phyloP scores from a whole-genome alignment of 2,113 vertebrate species.

The Theristicus caerulescens region DNA sequence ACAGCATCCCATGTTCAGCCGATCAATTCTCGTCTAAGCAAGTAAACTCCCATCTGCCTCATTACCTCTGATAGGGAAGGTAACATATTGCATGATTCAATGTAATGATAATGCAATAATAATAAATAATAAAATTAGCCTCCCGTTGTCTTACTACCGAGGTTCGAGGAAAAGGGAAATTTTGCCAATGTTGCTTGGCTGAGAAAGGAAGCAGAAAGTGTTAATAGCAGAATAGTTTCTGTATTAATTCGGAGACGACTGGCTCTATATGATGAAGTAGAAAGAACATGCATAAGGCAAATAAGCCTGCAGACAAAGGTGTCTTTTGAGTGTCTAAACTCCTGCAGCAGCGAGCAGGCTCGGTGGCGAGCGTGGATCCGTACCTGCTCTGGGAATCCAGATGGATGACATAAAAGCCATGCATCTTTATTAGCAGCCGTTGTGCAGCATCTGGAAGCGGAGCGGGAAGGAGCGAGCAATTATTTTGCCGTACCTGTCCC shows the following conservation, averaged over 20 bases:
- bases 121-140: too few relatives aligned
- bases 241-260: neutral
- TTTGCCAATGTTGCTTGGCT: neutral
- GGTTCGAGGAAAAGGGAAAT: neutral
- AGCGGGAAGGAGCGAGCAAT: neutral
- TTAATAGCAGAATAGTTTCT: neutral
- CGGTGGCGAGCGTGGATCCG: neutral
- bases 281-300: neutral
- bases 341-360: neutral
- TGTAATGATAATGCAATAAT: too few relatives aligned
- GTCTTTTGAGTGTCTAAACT: neutral
- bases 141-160: neutral
- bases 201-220: neutral
- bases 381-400: neutral
- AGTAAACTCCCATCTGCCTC: neutral
- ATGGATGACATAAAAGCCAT: neutral
- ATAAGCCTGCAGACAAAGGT: neutral
- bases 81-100: rapidly evolving
- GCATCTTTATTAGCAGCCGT: slow-evolving; percentile 24
- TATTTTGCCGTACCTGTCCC: neutral
- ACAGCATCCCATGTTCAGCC: neutral
- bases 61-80: rapidly evolving
- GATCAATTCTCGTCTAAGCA: neutral
- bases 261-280: neutral
- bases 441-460: neutral